These are phyloP conservation scores for Eleutherodactylus coqui DNA, from an alignment of 2,797 vertebrate genomes.

Conservation along the genomic window DNA sequence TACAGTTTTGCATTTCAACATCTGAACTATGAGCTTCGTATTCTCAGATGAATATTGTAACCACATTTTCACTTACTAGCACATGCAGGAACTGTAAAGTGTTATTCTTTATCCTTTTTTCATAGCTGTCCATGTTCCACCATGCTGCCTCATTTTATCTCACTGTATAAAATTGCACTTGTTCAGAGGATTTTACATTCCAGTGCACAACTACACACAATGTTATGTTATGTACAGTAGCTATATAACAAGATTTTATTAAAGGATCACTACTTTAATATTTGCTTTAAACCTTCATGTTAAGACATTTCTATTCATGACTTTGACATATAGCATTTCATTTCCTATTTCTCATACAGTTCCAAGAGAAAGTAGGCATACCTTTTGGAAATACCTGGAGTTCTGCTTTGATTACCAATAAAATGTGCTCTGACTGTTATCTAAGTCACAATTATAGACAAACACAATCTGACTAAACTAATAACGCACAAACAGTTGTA, in stretches of 20 bases:
- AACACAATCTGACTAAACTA: no score
- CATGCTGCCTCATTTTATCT: neutral
- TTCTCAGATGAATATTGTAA: neutral
- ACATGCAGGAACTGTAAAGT: neutral
- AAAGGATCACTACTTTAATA: neutral
- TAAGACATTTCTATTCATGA: neutral
- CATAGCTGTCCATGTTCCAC: neutral
- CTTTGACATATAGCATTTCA: neutral
- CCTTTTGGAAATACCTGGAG: no score
- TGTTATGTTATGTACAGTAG: neutral
- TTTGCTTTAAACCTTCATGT: neutral
- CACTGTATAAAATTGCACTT: neutral
- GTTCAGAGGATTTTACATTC: slow-evolving; percentile 6
- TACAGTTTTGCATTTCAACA: neutral
- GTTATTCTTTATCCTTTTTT: neutral
- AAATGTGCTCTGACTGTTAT: no score
- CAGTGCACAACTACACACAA: neutral
- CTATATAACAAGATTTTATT: neutral
- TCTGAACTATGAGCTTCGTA: neutral
- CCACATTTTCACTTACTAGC: neutral
- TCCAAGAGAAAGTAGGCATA: no score
- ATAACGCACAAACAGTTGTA: no score
- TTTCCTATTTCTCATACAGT: neutral
- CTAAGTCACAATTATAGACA: no score
- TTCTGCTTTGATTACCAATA: no score